These are phyloP conservation scores for Laticauda colubrina DNA, from an alignment of 2,113 vertebrate species.

Conservation along the genomic window DNA sequence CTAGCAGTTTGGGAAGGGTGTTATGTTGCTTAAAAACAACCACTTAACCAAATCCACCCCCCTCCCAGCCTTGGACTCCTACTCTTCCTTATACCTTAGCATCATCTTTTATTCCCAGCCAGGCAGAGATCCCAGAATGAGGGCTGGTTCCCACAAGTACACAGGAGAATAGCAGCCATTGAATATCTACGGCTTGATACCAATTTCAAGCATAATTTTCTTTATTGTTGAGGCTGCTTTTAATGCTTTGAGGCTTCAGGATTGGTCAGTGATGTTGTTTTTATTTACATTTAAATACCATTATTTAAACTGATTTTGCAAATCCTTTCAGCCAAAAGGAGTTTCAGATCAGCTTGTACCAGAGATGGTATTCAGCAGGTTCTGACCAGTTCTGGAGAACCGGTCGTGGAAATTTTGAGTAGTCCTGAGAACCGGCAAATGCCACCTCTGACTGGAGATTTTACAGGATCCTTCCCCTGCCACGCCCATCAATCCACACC, in stretches of 20 bases:
- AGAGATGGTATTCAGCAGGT: no score
- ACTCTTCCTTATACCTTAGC: neutral
- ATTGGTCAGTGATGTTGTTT: neutral
- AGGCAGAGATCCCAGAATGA: neutral
- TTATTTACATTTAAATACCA: neutral
- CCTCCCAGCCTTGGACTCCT: neutral
- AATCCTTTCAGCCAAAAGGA: neutral
- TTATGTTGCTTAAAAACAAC: neutral
- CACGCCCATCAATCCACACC: no score
- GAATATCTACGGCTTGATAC: neutral
- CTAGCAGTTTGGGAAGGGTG: neutral
- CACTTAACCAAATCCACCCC: neutral
- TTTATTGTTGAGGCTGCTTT: neutral
- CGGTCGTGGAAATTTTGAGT: no score
- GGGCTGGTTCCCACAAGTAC: neutral
- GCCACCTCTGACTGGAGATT: no score
- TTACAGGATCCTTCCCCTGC: no score
- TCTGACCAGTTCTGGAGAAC: no score
- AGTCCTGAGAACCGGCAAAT: no score
- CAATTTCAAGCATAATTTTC: slow-evolving; percentile 1
- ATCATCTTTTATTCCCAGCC: neutral
- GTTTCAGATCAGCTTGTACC: neutral
- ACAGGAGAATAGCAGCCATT: neutral
- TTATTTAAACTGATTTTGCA: neutral
- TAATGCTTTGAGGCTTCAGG: neutral